Base-by-base conservation (phyloP, 2,113 vertebrate species). In the Chinchilla lanigera region DNA sequence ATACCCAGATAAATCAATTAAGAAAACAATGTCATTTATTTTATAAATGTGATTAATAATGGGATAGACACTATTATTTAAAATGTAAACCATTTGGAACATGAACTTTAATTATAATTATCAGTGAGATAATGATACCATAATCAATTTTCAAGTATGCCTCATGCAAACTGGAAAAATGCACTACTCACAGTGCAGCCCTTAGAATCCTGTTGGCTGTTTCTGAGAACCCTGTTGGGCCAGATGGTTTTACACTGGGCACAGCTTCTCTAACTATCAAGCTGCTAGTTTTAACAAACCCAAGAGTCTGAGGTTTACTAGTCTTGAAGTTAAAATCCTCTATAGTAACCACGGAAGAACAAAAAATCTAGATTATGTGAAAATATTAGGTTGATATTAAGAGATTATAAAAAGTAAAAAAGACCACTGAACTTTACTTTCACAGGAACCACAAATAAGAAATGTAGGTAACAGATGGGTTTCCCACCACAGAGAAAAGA, bases 401-500 rank as follows among this genome's bases (percentile, higher is more conserved):
- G 93, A 26, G 1, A 89, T 83, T 89, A n/a, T 77, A 92, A 30
- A 61, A 92, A 78, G 14, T 67, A 82, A 71, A 83, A 80, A 86
- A 52, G 22, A 35, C 26, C 35, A 71, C 17, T 92, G 16, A 82
- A 73, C 7, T 93, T 86, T 52, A 63, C 61, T 67, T 91, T 89
- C 22, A 83, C 17, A 95, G 38, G 61, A 96, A 90, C 77, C 82
- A 78, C 30, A 86, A 96, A 9, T 26, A 82, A 83, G 44, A 89
- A 89, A 50, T 30, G 61, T 38, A 90, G 38, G 81, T 56, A 61
- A 86, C 28, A 94, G 41, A 63, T 50, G 89, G 26, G 33, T 75
- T 93, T 73, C 77, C 19, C 47, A 50, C 54, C 54, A 89, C 85
- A 85, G 38, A 83, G 13, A 71, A 63, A 69, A 83, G 24, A 80